A percentile compares a stretch with the other conserved stretches of the same genome.
Conservation (phyloP, 2,797 vertebrate genomes). For the Crax fasciolata region DNA sequence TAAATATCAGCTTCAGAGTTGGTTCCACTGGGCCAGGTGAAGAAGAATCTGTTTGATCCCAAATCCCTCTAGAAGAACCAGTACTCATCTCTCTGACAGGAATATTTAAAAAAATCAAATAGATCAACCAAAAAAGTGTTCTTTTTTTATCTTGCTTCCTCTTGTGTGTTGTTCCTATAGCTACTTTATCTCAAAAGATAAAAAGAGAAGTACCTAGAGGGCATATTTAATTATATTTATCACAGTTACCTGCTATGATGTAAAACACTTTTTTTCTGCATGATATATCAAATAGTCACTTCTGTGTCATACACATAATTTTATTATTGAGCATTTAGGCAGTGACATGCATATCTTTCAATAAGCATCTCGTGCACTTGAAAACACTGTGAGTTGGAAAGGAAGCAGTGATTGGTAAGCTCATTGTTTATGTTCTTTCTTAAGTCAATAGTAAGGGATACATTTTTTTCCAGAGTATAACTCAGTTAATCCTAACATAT, state of each 20-base stretch:
- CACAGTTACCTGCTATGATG: background rate
- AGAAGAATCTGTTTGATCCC: background rate
- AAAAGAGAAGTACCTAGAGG: background rate
- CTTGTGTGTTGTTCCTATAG: background rate
- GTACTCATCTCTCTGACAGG: background rate
- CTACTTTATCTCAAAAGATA: background rate
- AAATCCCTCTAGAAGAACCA: background rate
- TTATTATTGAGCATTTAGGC: background rate
- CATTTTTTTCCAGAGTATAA: background rate
- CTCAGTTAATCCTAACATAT: background rate
- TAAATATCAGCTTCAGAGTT: conserved; percentile 29
- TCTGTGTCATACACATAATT: background rate
- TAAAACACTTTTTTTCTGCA: background rate
- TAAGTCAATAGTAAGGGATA: background rate
- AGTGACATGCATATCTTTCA: background rate
- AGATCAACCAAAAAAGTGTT: background rate
- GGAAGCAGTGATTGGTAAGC: background rate
- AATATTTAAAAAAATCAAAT: background rate
- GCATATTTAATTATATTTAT: background rate
- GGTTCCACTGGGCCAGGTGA: background rate
- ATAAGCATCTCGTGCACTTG: background rate
- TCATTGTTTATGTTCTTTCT: background rate
- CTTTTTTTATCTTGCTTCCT: background rate
- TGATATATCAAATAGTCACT: background rate
- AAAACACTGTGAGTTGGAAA: background rate